phyloP scores from a whole-genome alignment of 2,888 invertebrate genomes.

The Cheilosia scutellata region DNA sequence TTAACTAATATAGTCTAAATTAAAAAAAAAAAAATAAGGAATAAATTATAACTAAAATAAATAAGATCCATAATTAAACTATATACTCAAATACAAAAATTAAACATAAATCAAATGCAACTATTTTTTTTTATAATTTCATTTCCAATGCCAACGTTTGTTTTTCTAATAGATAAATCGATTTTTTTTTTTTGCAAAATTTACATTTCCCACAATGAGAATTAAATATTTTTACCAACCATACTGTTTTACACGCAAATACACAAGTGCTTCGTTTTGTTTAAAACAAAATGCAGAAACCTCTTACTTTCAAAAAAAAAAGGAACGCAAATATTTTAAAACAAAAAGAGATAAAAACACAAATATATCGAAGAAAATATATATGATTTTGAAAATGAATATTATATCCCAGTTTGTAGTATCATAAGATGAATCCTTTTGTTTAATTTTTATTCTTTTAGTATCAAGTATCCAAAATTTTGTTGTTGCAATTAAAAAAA shows the following conservation, averaged over 20 bases:
- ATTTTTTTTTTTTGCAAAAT: neutral
- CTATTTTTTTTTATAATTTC: constrained; percentile 34
- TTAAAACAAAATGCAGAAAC: constrained; percentile 26
- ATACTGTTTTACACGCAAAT: constrained; percentile 60
- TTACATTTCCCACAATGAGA: constrained; percentile 8
- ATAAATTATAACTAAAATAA: constrained; percentile 35
- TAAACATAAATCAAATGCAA: constrained; percentile 51
- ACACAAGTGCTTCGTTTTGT: constrained; percentile 20
- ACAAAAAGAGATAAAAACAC: constrained; percentile 14
- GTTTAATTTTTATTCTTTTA: constrained; percentile 23
- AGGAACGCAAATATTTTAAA: constrained; percentile 41
- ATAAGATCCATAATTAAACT: constrained; percentile 34
- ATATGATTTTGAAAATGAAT: constrained; percentile 71
- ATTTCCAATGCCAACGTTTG: constrained; percentile 43
- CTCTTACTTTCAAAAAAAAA: neutral
- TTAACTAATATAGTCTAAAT: constrained; percentile 32
- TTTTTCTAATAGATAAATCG: constrained; percentile 1
- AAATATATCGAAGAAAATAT: constrained; percentile 35
- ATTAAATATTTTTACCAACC: constrained; percentile 8
- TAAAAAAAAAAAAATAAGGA: constrained; percentile 1
- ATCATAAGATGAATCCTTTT: constrained; percentile 49
- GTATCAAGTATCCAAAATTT: constrained; percentile 41
- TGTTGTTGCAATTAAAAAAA: constrained; percentile 36
- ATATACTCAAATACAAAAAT: constrained; percentile 38
- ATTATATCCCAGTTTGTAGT: constrained; percentile 76